These are phyloP conservation scores for Neomicropteryx cornuta DNA, from an alignment of 1,140 invertebrate species.

Conservation along the genomic window DNA sequence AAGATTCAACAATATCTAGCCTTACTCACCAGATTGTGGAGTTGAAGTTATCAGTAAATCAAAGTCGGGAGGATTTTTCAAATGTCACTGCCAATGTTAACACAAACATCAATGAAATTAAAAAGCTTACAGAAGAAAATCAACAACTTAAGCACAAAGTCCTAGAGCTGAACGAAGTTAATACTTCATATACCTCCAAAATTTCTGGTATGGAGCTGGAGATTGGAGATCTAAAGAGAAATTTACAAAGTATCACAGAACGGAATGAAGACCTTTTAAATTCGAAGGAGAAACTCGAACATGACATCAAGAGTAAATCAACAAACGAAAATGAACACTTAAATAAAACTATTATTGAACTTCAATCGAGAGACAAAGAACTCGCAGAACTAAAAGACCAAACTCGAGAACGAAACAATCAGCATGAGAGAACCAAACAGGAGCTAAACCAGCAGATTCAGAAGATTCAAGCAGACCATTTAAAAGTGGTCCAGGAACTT, in stretches of 20 bases:
- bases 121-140: conserved; percentile 30
- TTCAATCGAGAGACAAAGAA: conserved; percentile 36
- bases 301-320: conserved; percentile 31
- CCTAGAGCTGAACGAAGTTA: conserved; percentile 25
- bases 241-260: conserved; percentile 26
- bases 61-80: conserved; percentile 33
- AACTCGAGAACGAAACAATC: conserved; percentile 30
- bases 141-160: conserved; percentile 28
- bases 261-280: conserved; percentile 33
- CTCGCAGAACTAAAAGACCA: conserved; percentile 33
- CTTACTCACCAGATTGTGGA: conserved; percentile 38
- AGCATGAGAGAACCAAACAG: conserved; percentile 29
- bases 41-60: conserved; percentile 34
- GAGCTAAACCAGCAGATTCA: conserved; percentile 37
- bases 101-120: conserved; percentile 30
- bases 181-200: conserved; percentile 25
- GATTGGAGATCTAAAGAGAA: conserved; percentile 32
- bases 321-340: conserved; percentile 38
- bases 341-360: conserved; percentile 30
- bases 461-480: conserved; percentile 31
- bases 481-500: no score
- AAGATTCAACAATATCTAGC: conserved; percentile 33
- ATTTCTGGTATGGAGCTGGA: conserved; percentile 31
- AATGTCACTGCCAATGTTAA: conserved; percentile 28
- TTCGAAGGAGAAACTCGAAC: conserved; percentile 35